Base-by-base conservation (phyloP, 2,113 vertebrate species). In the Chroicocephalus ridibundus region DNA sequence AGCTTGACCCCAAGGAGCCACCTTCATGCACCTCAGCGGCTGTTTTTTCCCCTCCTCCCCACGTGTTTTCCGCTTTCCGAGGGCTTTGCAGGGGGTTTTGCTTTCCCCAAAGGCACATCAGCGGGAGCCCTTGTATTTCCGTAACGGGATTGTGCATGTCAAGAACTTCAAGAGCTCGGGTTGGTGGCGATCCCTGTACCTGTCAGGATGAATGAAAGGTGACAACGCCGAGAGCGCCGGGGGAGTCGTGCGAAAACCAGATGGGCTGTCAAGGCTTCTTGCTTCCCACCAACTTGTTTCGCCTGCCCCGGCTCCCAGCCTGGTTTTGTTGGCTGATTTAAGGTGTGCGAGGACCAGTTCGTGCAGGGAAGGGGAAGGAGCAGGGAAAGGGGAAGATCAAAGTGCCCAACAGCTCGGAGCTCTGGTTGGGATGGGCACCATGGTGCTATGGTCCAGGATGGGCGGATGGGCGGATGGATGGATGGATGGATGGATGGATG, bases 151-250 rank as follows among this genome's bases (percentile, higher is more conserved):
- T 76, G 74, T 32, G 51, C 36, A 0, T 11, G 57, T 29, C 71
- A 70, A 52, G 71, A n/a, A 34, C 88, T 68, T 79, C 16, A 87
- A 75, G 96, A 52, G 82, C 4, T 11, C 0, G 0, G 90, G 85
- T 70, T 47, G 88, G 38, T 13, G 78, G 78, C 0, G 65, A 27
- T 47, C 64, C 3, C 89, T 82, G 89, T 82, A 62, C 77, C 84
- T 89, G 93, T 89, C 96, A 82, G 90, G 70, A 82, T 52, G 89
- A 84, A 91, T 82, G 93, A 87, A 85, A 52, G 74, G 65, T 36
- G 94, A 96, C 77, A 79, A 40, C 4, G 0, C 83, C 1, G 1
- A 24, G 60, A 86, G 66, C 13, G 0, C 38, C 2, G 6, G 21
- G 34, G 68, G 29, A 32, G 54, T 21, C 1, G 1, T 3, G n/a